Base-by-base conservation (phyloP, 1,140 invertebrate species). In the Bilobella aurantiaca region DNA sequence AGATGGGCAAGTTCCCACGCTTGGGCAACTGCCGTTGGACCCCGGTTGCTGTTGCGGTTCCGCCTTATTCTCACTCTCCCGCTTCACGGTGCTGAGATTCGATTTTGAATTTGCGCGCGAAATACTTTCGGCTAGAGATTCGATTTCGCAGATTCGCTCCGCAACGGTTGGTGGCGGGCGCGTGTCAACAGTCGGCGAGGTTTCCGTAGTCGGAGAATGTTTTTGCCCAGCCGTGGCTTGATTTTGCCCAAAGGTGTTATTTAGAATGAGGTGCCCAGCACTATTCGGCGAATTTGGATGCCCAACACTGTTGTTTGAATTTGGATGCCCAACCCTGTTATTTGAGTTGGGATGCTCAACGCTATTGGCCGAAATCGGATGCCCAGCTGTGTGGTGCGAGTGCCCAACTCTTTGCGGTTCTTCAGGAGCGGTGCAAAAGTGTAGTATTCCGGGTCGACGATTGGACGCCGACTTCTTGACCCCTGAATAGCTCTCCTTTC, bases 131-230 rank as follows among this genome's bases (percentile, higher is more conserved):
- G 42, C 23, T 61, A 61, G 23, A 61, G 62, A 1, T 76, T 90
- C 88, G 16, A 90, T 77, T 74, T 89, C 86, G 70, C 81, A 85
- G 62, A 90, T 87, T 62, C 87, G 76, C 72, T 89, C 87, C 12
- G 87, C 86, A 3, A 91, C 87, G 1, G 87, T 86, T 37, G 74
- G 74, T 8, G 74, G 74, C 56, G 76, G 75, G 82, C 76, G 68
- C 78, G 78, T 29, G 78, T 79, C 68, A 78, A 76, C 68, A 14
- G 74, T 80, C 8, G 82, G 76, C 28, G 80, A 78, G 61, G 68
- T 57, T 53, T 77, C 66, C 53, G 70, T 66, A 42, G 46, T 37
- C 14, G 25, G 21, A 12, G 58, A 46, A 37, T n/a, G n/a, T n/a
- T n/a, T n/a, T n/a, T n/a, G n/a, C n/a, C n/a, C n/a, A n/a, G n/a